phyloP scores from a whole-genome alignment of 92 coral and sea anemone genomes.

The Nematostella vectensis region DNA sequence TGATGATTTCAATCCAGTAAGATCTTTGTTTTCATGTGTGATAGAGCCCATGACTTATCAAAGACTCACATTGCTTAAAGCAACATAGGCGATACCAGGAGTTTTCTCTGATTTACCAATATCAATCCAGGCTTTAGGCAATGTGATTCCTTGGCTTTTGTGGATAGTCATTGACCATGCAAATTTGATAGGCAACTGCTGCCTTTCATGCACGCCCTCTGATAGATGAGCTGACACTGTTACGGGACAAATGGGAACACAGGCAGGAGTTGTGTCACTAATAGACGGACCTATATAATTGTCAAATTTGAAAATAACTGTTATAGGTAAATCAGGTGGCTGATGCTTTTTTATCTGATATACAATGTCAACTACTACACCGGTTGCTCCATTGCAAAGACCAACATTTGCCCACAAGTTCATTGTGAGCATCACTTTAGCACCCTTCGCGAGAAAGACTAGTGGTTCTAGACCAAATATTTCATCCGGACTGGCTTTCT shows the following conservation, averaged over 20 bases:
- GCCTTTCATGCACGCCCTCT: constrained; percentile 46
- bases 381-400: constrained; percentile 59
- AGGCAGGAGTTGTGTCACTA: constrained; percentile 36
- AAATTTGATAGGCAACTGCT: constrained; percentile 47
- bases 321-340: constrained; percentile 54
- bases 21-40: constrained; percentile 39
- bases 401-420: constrained; percentile 47
- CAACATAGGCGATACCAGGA: constrained; percentile 56
- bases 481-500: constrained; percentile 36
- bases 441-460: constrained; percentile 41
- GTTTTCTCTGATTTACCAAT: constrained; percentile 54
- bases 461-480: constrained; percentile 56
- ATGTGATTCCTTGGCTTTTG: constrained; percentile 46
- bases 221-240: constrained; percentile 25
- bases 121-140: constrained; percentile 34
- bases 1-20: constrained; percentile 48
- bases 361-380: constrained; percentile 41
- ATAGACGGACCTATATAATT: constrained; percentile 50
- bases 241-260: constrained; percentile 46
- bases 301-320: constrained; percentile 46
- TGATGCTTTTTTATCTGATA: constrained; percentile 28
- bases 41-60: constrained; percentile 38
- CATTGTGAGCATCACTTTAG: no score
- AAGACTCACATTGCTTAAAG: constrained; percentile 42
- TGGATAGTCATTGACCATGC: constrained; percentile 56